phyloP scores from a whole-genome alignment of 2,888 invertebrate species.

The Acanthococcus lagerstroemiae region DNA sequence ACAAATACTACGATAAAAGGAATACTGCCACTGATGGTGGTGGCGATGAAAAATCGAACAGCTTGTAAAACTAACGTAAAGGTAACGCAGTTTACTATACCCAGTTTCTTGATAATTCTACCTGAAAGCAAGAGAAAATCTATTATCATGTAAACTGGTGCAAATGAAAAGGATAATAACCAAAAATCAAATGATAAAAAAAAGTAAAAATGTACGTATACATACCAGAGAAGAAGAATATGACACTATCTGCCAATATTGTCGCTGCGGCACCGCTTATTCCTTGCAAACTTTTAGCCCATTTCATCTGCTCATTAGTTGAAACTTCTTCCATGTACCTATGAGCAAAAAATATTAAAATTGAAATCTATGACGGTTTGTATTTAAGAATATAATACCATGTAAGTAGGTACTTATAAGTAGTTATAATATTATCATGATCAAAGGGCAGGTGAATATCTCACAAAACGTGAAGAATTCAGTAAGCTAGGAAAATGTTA shows the following conservation, averaged over 20 bases:
- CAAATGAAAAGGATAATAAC: too few relatives aligned
- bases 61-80: slow-evolving; percentile 13
- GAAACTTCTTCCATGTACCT: not conserved
- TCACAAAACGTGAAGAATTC: too few relatives aligned
- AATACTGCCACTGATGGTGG: not conserved
- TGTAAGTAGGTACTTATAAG: too few relatives aligned
- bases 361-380: not conserved
- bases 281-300: not conserved
- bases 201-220: not conserved
- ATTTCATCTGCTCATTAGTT: not conserved
- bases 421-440: too few relatives aligned
- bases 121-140: not conserved
- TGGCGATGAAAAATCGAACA: slow-evolving; percentile 2
- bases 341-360: not conserved
- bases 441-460: too few relatives aligned
- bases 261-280: not conserved
- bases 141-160: too few relatives aligned
- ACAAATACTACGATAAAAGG: not conserved
- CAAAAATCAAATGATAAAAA: not conserved
- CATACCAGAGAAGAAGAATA: not conserved
- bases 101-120: not conserved
- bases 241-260: not conserved
- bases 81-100: not conserved
- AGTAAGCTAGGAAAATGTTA: too few relatives aligned
- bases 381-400: too few relatives aligned